These are phyloP conservation scores for Lepidurus arcticus DNA, from an alignment of 1,140 invertebrate genomes.

Conservation along the genomic window DNA sequence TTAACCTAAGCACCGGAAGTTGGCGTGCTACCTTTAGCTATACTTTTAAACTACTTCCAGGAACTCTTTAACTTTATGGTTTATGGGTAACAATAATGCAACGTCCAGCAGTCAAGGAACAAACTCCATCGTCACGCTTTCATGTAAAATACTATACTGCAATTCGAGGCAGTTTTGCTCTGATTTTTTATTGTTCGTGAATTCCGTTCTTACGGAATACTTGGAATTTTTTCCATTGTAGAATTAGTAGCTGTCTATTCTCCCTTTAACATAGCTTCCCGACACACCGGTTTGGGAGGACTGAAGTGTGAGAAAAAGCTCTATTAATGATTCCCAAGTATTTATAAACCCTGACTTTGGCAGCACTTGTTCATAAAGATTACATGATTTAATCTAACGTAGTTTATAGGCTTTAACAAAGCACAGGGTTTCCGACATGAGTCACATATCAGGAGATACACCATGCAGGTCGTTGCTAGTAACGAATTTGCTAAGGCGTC, in stretches of 20 bases:
- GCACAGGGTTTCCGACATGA: background rate
- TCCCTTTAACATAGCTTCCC: too few species aligned
- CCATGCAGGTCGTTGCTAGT: background rate
- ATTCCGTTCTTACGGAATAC: background rate
- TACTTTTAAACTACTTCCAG: background rate
- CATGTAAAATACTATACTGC: too few species aligned
- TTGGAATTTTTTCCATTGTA: background rate
- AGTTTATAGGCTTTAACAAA: background rate
- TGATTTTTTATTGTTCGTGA: background rate
- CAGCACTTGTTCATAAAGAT: background rate
- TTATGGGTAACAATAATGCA: background rate
- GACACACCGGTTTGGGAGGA: too few species aligned
- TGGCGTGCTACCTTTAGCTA: background rate
- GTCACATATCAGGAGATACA: constrained; percentile 7
- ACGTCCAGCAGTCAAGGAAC: too few species aligned
- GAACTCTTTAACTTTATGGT: background rate
- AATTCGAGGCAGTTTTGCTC: background rate
- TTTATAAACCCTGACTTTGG: background rate
- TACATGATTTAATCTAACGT: background rate
- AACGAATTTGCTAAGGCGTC: constrained; percentile 2
- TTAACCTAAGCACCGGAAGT: background rate
- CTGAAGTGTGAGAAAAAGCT: too few species aligned
- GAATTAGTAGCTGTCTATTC: background rate
- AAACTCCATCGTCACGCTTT: too few species aligned
- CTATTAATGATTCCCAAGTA: background rate